Evolutionary conservation across 2,113 vertebrate genomes (phyloP).

Genomic region (Larimichthys polyactis): DNA sequence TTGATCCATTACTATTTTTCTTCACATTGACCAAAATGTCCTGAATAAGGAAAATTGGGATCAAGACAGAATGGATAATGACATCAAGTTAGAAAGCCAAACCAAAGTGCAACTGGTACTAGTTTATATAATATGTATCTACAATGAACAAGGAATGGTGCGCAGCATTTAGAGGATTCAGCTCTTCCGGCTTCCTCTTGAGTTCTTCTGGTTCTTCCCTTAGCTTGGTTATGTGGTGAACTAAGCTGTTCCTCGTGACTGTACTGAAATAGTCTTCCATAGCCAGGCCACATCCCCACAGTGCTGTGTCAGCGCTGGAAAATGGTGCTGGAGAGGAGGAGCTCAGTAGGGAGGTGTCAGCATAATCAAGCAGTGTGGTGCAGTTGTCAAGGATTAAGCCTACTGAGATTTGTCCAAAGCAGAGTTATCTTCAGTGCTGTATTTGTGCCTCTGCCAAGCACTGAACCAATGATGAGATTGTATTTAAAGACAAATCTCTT

Average conservation of each 20-base stretch:
- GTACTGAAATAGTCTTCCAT: neutral
- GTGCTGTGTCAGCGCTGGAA: no score
- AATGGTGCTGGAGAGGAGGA: neutral
- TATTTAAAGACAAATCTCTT: neutral
- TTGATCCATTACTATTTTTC: neutral
- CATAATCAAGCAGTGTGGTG: slow-evolving; percentile 36
- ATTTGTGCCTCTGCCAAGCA: slow-evolving; percentile 6
- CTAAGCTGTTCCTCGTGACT: slow-evolving; percentile 44
- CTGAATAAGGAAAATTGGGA: neutral
- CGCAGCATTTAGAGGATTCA: slow-evolving; percentile 1
- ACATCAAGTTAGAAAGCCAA: neutral
- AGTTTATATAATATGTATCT: neutral
- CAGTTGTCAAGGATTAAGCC: slow-evolving; percentile 52
- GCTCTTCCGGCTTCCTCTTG: neutral
- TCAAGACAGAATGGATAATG: no score
- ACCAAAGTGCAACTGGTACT: neutral
- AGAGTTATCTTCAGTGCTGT: slow-evolving; percentile 7
- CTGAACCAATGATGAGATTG: neutral
- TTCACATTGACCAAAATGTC: neutral
- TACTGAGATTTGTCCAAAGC: slow-evolving; percentile 12
- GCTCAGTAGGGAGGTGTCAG: slow-evolving; percentile 30
- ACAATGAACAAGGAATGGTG: neutral
- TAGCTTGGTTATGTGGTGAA: slow-evolving; percentile 29
- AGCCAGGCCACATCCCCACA: no score
- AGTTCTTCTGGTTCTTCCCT: slow-evolving; percentile 54